phyloP scores from a whole-genome alignment of 2,888 invertebrate species.

The Ametastegia equiseti region DNA sequence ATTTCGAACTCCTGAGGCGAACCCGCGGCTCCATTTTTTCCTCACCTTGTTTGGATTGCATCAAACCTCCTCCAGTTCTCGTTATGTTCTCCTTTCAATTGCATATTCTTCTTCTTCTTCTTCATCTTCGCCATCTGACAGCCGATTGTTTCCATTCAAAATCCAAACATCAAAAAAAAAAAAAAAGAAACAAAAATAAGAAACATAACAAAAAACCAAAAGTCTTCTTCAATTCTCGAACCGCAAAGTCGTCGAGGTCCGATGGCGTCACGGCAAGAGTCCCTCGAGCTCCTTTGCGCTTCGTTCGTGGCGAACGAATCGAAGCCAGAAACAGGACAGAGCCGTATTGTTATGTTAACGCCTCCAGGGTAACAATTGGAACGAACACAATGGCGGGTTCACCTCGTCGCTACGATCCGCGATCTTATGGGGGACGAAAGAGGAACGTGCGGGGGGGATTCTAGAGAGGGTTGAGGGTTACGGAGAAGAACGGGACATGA shows the following conservation, averaged over 20 bases:
- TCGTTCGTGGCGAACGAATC: conserved; percentile 44
- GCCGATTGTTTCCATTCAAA: background rate
- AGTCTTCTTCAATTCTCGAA: background rate
- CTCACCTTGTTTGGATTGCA: conserved; percentile 41
- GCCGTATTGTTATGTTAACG: conserved; percentile 73
- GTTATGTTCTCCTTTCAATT: conserved; percentile 13
- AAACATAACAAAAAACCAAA: background rate
- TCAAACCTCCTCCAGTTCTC: conserved; percentile 10
- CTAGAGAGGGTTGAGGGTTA: conserved; percentile 41
- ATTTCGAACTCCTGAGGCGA: conserved; percentile 28
- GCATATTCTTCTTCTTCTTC: background rate
- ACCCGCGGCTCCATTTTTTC: conserved; percentile 28
- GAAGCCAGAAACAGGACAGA: conserved; percentile 47
- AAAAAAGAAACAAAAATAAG: background rate
- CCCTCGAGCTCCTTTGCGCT: background rate
- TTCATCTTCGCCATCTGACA: background rate
- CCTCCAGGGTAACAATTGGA: conserved; percentile 71
- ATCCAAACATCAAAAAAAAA: background rate
- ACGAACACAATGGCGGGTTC: conserved; percentile 68
- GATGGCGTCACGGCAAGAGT: conserved; percentile 29
- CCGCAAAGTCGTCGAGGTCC: background rate
- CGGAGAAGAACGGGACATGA: conserved; percentile 37
- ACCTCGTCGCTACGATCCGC: conserved; percentile 46
- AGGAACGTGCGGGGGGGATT: conserved; percentile 22
- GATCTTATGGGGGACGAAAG: conserved; percentile 35